Base-by-base conservation (phyloP, 2,797 vertebrate species). In the Phalanger gymnotis region DNA sequence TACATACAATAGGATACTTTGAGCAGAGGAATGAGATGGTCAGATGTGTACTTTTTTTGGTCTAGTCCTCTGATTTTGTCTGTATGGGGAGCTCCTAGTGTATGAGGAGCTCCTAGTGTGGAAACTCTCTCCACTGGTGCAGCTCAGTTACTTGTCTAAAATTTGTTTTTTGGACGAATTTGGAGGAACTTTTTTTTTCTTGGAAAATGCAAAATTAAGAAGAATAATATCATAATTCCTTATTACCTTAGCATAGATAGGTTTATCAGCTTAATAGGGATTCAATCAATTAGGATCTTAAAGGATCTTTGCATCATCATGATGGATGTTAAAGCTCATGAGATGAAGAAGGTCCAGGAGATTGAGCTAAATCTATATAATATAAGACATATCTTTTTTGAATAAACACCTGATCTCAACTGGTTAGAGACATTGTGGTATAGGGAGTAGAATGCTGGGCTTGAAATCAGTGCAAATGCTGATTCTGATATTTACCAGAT, bases 311-410 rank as follows among this genome's bases (percentile, higher is more conserved):
- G 53, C 66, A 54, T 90, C 19, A 19, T 73, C 22, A 16, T 53
- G 53, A 53, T 90, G 92, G 91, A 90, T 54, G 87, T 90, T 52
- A 56, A 66, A 90, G n/a, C 73, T 90, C 30, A 73, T 93, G 19
- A 91, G 34, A 55, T 55, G 89, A 1, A 90, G 57, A 90, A 81
- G 28, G 2, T n/a, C 4, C 40, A 73, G 30, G 34, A 51, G 47
- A 56, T 40, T 57, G 54, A 58, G 25, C 5, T 93, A 4, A 52
- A 58, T 58, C 11, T 58, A 27, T 13, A 58, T 58, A 58, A 31
- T 34, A 61, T 31, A 34, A 61, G 4, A 14, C 31, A 61, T 31
- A 31, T n/a, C 14, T 66, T 66, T 89, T 95, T 87, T 54, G 0
- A 31, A 54, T 81, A 56, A 73, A 52, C 52, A 27, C 27, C 10